A percentile compares a stretch with the other conserved stretches of the same genome.
Conservation (phyloP, 2,797 vertebrate genomes). For the Limnodromus scolopaceus region DNA sequence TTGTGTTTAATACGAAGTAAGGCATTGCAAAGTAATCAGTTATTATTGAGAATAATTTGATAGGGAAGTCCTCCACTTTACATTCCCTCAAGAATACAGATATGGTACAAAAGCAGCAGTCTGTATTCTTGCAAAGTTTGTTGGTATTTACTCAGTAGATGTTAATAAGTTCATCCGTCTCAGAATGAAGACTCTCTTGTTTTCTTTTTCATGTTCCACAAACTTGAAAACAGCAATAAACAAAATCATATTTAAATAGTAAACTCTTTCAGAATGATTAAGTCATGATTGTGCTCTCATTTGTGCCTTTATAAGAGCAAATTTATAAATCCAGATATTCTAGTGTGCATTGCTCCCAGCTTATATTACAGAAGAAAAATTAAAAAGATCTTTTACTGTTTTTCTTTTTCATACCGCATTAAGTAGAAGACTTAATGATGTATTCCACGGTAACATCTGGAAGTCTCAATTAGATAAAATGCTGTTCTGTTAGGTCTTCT, state of each 20-base stretch:
- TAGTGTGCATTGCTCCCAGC: neutral
- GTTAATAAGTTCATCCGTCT: neutral
- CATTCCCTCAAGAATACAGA: neutral
- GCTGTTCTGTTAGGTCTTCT: neutral
- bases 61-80: neutral
- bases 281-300: neutral
- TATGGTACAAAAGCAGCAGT: neutral
- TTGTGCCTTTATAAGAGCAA: neutral
- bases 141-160: neutral
- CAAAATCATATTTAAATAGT: neutral
- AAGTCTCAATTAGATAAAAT: neutral
- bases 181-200: neutral
- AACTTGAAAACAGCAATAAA: neutral
- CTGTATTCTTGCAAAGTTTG: neutral
- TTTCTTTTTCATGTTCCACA: neutral
- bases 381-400: neutral
- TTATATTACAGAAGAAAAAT: neutral
- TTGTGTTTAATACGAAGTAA: neutral
- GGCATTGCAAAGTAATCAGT: neutral
- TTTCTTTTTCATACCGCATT: neutral
- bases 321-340: neutral
- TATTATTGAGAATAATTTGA: neutral
- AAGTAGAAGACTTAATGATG: neutral
- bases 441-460: neutral
- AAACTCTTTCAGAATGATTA: neutral